Percentiles rank a stretch among this genome's conserved stretches.
These are phyloP conservation scores for Cheirogaleus medius DNA, from an alignment of 2,113 vertebrate genomes.

Conservation along the genomic window DNA sequence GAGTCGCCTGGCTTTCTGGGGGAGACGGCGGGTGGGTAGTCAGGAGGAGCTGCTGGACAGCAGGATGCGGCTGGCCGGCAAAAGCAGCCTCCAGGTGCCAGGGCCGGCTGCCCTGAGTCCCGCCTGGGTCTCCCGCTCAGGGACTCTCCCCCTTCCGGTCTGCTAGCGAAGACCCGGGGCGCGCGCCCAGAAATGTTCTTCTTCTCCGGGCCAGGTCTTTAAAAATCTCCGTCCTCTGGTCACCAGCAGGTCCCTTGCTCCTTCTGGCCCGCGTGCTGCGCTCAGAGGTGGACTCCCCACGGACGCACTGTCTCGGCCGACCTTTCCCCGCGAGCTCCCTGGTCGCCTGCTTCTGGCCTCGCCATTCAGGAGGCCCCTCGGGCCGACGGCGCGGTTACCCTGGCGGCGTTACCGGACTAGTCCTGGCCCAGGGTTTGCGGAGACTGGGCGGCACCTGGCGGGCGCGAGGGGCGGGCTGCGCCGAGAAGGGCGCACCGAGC, in stretches of 20 bases:
- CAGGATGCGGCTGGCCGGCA: background rate
- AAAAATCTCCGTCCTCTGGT: background rate
- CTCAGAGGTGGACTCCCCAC: conserved; percentile 51
- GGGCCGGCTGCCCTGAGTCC: conserved; percentile 17
- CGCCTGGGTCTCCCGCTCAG: background rate
- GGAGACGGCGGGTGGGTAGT: background rate
- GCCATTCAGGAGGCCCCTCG: conserved; percentile 63
- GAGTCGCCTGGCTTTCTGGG: background rate
- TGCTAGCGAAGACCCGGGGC: background rate
- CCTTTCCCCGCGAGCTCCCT: conserved; percentile 44
- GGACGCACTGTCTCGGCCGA: conserved; percentile 57
- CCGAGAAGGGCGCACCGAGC: conserved; percentile 12
- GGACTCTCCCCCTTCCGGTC: background rate
- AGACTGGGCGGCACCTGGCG: background rate
- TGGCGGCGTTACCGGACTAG: background rate
- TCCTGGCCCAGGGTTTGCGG: background rate
- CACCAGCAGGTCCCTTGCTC: background rate
- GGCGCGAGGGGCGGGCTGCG: background rate
- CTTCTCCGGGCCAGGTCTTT: background rate
- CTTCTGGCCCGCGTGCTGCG: background rate
- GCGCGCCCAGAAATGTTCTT: conserved; percentile 9
- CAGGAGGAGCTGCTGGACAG: background rate
- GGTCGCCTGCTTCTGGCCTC: conserved; percentile 43
- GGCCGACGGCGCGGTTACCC: conserved; percentile 45
- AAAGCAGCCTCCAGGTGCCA: background rate